Base-by-base conservation (phyloP, 2,113 vertebrate genomes). In the Equus przewalskii region DNA sequence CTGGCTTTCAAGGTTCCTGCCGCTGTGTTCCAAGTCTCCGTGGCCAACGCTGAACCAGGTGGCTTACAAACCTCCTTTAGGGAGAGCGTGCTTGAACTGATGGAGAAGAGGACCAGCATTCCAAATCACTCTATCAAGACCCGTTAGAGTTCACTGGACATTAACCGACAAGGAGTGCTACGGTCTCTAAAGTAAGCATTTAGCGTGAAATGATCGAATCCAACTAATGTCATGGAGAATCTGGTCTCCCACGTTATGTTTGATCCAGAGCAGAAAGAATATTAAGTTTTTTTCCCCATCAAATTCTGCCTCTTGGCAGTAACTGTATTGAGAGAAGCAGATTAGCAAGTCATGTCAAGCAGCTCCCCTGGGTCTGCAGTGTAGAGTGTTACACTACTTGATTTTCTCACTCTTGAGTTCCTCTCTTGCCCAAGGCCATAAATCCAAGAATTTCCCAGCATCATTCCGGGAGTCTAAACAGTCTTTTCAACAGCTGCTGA, bases 401-500 rank as follows among this genome's bases (percentile, higher is more conserved):
- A 67, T 28, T 88, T 94, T 70, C 89, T 76, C 67, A 33, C 41
- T 41, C 44, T 49, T 82, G 46, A 88, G 65, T n/a, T 84, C 51
- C 62, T 19, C 85, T 97, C 72, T 89, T 95, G 81, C n/a, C 65
- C 72, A 95, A 96, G 46, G 81, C 36, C 5, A 58, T 67, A 94
- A 94, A 97, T 72, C 36, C 49, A 95, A 89, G 41, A 36, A 94
- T 86, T 85, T 30, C 26, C 62, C 28, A 82, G 60, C 92, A 94
- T 96, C 86, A 70, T 33, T 28, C 30, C 67, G 33, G 72, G 89
- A 97, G 5, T 62, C 41, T 82, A 36, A 97, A 97, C 72, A 88
- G 33, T 80, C 83, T 96, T 95, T 83, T 69, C 70, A 94, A 70
- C 96, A 97, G 91, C 94, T 97, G 87, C 49, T 96, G 26, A 56